Evolutionary conservation across 2,797 vertebrate genomes (phyloP), one percentile per base, ranked within the genome.

Genomic region (Myotis findleyi): DNA sequence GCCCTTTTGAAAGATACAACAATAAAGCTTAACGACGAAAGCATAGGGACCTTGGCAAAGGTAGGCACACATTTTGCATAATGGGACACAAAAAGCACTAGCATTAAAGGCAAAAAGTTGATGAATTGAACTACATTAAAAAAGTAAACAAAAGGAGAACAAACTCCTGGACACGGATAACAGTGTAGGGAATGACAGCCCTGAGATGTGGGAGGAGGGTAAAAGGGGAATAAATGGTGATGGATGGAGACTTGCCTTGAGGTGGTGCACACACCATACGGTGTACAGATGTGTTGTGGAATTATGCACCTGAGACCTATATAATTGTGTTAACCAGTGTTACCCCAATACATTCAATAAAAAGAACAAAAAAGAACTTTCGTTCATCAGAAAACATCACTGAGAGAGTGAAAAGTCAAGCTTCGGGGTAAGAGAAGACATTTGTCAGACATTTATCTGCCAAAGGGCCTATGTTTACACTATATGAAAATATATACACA

Each of bases 21-120:
- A 84, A 62, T 80, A 64, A 84, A 89, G 41, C 69, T 93, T 87
- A 66, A 4, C n/a, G 27, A 91, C 68, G 76, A 91, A 95, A 94
- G 71, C 55, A n/a, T 5, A 73, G 57, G n/a, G 93, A 80, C 66
- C 72, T 95, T 90, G 76, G 6, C 62, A 33, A 49, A 33, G 47
- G 38, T 71, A 59, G 51, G 55, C 33, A 92, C 76, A 83, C 68
- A 17, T 66, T 57, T 89, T 92, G 23, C 59, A 9, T 68, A 68
- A 86, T 13, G 79, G 30, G 38, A 91, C 38, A 81, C 16, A 27
- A 12, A 83, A 90, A 71, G 7, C 72, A 71, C 18, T 69, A n/a
- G 16, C 10, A 82, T 93, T 89, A 69, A 85, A 87, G 38, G 41
- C 41, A 72, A 81, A 89, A 72, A 16, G 21, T 68, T 81, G 57